A percentile compares a stretch with the other conserved stretches of the same genome.
Conservation (phyloP, 2,888 invertebrate genomes). For the Yponomeuta evonymella region DNA sequence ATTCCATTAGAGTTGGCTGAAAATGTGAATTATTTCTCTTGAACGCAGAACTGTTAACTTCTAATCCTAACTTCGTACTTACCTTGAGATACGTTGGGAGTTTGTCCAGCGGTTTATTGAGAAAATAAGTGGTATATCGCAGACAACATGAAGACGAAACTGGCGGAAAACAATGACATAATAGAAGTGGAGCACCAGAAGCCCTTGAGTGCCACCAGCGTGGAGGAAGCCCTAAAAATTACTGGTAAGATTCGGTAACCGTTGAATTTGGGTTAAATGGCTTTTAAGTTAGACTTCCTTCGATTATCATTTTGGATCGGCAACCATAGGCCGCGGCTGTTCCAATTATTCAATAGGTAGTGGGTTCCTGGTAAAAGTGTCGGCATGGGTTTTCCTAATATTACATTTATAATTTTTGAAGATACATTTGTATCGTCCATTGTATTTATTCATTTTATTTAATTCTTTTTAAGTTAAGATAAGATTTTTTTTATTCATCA, state of each 20-base stretch:
- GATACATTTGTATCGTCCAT: too few relatives aligned
- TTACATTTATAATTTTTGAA: too few relatives aligned
- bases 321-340: too few relatives aligned
- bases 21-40: neutral
- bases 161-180: constrained; percentile 26
- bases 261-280: neutral
- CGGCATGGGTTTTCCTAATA: too few relatives aligned
- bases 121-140: neutral
- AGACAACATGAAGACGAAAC: constrained; percentile 14
- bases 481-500: too few relatives aligned
- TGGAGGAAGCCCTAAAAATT: constrained; percentile 57
- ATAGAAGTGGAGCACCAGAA: constrained; percentile 38
- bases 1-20: neutral
- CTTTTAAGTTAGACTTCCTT: neutral
- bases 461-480: too few relatives aligned
- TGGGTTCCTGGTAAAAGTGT: too few relatives aligned
- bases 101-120: neutral
- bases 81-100: neutral
- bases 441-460: too few relatives aligned
- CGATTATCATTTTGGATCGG: too few relatives aligned
- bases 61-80: neutral
- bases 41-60: neutral
- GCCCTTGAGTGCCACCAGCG: constrained; percentile 33
- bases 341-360: too few relatives aligned
- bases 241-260: constrained; percentile 41